Conservation (phyloP, 2,888 invertebrate species). For the Alentia gelatinosa region DNA sequence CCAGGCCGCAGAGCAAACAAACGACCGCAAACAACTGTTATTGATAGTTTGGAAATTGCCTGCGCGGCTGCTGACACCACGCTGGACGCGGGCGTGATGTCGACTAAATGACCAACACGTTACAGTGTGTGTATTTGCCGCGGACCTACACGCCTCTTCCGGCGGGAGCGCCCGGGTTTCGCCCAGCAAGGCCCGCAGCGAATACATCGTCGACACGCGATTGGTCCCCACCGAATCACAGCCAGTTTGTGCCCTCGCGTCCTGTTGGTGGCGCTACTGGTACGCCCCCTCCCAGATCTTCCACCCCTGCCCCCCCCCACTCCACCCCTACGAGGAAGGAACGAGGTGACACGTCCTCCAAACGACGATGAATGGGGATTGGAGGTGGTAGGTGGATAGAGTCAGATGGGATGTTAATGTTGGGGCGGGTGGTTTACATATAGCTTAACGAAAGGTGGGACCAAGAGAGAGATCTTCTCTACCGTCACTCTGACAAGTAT, state of each 20-base stretch:
- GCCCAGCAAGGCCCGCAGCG: neutral
- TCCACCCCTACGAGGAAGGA: too few species aligned
- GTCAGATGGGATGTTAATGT: too few species aligned
- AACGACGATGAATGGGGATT: too few species aligned
- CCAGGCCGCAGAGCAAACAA: neutral
- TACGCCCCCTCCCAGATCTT: too few species aligned
- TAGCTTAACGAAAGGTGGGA: too few species aligned
- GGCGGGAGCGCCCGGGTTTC: neutral
- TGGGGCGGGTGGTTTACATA: too few species aligned
- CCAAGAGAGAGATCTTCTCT: too few species aligned
- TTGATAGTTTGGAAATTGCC: slow-evolving; percentile 26
- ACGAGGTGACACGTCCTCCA: too few species aligned
- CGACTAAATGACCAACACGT: slow-evolving; percentile 7
- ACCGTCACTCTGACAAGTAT: too few species aligned
- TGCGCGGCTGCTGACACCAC: neutral
- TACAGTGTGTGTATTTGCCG: neutral
- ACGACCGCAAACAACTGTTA: slow-evolving; percentile 22
- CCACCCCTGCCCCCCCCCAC: too few species aligned
- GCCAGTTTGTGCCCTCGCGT: neutral
- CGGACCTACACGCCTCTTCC: neutral
- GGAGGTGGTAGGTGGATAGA: too few species aligned
- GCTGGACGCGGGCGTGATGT: neutral
- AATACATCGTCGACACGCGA: neutral
- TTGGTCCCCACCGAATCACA: neutral
- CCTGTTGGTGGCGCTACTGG: neutral